These are phyloP conservation scores for Riptortus pedestris DNA, from an alignment of 1,140 invertebrate species.

Conservation along the genomic window DNA sequence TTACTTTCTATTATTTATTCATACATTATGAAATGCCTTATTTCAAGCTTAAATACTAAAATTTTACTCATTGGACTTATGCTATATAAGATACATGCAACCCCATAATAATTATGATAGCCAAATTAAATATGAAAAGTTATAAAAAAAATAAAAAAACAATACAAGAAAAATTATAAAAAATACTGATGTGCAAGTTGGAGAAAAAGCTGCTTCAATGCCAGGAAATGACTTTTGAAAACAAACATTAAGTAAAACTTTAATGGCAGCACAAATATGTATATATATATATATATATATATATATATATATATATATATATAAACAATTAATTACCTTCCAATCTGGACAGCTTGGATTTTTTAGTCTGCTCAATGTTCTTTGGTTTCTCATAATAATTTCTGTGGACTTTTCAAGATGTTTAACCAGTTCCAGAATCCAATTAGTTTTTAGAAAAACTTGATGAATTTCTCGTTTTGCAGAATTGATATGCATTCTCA, in stretches of 20 bases:
- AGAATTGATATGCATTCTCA: conserved; percentile 51
- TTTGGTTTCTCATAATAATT: conserved; percentile 31
- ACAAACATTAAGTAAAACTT: no score
- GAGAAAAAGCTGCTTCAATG: not conserved
- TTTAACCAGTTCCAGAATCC: conserved; percentile 41
- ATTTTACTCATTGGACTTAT: no score
- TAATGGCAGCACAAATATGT: not conserved
- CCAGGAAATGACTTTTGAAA: not conserved
- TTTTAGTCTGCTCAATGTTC: conserved; percentile 32
- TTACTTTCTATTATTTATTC: no score
- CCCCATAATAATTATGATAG: no score
- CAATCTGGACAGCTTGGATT: conserved; percentile 26
- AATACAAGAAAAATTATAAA: not conserved
- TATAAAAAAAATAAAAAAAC: not conserved
- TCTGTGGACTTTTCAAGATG: conserved; percentile 39
- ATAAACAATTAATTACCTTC: conserved; percentile 26
- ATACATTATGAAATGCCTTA: no score
- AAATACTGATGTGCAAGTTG: not conserved
- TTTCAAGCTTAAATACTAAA: no score
- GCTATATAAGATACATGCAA: no score
- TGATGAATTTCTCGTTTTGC: conserved; percentile 44
- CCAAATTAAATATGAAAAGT: no score
- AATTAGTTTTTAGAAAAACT: conserved; percentile 41
- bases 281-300: not conserved
- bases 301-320: not conserved